Evolutionary conservation across 2,797 vertebrate genomes (phyloP), one percentile per base, ranked within the genome.

Genomic region (Oceanodroma leucorhoa): DNA sequence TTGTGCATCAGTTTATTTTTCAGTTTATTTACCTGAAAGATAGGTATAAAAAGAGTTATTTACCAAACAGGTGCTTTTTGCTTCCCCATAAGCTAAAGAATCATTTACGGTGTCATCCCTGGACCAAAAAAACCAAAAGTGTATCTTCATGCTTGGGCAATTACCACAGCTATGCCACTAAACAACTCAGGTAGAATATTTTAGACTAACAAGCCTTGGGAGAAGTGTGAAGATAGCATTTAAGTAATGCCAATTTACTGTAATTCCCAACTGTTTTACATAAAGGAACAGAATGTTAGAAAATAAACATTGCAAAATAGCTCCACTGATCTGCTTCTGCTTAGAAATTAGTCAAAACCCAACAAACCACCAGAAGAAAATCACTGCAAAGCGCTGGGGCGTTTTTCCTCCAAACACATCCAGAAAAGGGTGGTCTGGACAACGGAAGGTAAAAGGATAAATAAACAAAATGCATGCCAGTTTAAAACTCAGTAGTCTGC

Each of bases 361-460:
- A 76, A 14, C 12, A 55, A 73, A 64, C 6, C 4, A 43, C 6
- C 21, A 36, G 24, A 79, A 73, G n/a, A 53, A 61, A 89, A 81
- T 67, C 38, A 11, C 7, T 80, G 40, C n/a, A 46, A 67, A 36
- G 30, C 2, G 1, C 1, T 53, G 19, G 5, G 18, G 19, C 0
- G 0, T 5, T 81, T 89, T 84, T 77, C n/a, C 21, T 51, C 14
- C 0, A 1, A 48, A 21, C 1, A 1, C 6, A 66, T 48, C 26
- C 23, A 73, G 32, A 61, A 88, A 51, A 50, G 15, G 11, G 6
- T 51, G 20, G 9, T 48, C 27, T 83, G 76, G 38, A 66, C 26
- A 51, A 64, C 0, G 1, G 2, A 54, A 58, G 6, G 40, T 51
- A 51, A 77, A 88, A 77, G 14, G 41, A n/a, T 34, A 83, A 69